Evolutionary conservation across 2,113 vertebrate species (phyloP), one percentile per base, ranked within the genome.

Genomic region (Engraulis encrasicolus): DNA sequence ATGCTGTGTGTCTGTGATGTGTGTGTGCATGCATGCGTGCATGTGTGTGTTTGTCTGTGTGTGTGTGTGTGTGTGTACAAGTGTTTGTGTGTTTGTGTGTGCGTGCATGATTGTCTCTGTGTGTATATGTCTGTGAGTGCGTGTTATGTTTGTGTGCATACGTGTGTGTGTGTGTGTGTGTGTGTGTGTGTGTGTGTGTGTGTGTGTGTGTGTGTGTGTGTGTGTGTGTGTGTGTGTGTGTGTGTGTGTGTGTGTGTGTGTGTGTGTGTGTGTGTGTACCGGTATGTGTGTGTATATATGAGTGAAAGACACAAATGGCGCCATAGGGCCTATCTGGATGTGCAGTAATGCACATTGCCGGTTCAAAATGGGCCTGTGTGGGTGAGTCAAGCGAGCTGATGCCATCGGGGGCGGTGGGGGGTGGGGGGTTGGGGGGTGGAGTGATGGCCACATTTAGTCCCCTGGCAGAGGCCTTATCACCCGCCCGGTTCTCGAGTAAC

Each of bases 401-500:
- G 77, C 61, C 54, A 80, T 78, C 54, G 3, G 61, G 49, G 78
- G n/a, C n/a, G n/a, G n/a, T n/a, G n/a, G n/a, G n/a, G n/a, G n/a
- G n/a, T n/a, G n/a, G n/a, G n/a, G n/a, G n/a, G n/a, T n/a, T n/a
- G n/a, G n/a, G n/a, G n/a, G n/a, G n/a, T n/a, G 71, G 78, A 82
- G 31, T 48, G 50, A 86, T 82, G 31, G 37, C 50, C 27, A 31
- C 80, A 77, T 66, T 85, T 85, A 78, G 78, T 54, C 50, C 37
- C 77, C 37, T 20, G 36, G 71, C 50, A 40, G 71, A 79, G 78
- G 80, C 81, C 80, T 54, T 78, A 85, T 85, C 71, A 17, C 80
- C 74, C n/a, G n/a, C 54, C 17, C 20, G 27, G 50, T 6, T 52
- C 19, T 77, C 82, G 48, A 77, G 81, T 85, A 85, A 77, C 18